phyloP scores from a whole-genome alignment of 2,797 vertebrate genomes.

The Acomys russatus region DNA sequence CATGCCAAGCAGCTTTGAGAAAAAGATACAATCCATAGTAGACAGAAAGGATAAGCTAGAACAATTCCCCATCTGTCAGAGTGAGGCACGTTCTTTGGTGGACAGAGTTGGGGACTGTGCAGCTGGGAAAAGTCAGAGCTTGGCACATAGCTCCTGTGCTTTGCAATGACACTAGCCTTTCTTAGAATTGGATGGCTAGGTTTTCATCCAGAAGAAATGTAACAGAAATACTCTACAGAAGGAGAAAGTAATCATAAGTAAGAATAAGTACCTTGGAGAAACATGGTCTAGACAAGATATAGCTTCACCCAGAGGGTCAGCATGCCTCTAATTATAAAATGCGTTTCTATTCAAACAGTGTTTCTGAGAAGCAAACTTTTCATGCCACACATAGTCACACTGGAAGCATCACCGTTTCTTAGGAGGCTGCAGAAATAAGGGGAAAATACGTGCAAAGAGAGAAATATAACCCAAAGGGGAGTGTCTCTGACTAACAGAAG shows the following conservation, averaged over 20 bases:
- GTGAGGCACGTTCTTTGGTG: background rate
- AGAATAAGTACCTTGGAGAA: background rate
- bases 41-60: background rate
- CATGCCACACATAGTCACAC: background rate
- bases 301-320: background rate
- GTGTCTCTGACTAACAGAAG: background rate
- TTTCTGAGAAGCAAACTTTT: background rate
- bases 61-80: background rate
- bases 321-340: background rate
- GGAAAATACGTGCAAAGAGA: background rate
- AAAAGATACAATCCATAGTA: background rate
- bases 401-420: background rate
- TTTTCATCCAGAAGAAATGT: background rate
- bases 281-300: background rate
- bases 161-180: background rate
- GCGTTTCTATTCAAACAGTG: background rate
- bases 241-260: background rate
- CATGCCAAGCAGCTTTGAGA: background rate
- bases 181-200: background rate
- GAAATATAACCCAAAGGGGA: background rate
- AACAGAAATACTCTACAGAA: background rate
- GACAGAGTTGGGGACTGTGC: background rate
- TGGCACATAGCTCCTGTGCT: background rate
- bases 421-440: background rate
- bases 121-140: background rate